These are phyloP conservation scores for Tenthredo mesomela DNA, from an alignment of 2,888 invertebrate species.

Conservation along the genomic window DNA sequence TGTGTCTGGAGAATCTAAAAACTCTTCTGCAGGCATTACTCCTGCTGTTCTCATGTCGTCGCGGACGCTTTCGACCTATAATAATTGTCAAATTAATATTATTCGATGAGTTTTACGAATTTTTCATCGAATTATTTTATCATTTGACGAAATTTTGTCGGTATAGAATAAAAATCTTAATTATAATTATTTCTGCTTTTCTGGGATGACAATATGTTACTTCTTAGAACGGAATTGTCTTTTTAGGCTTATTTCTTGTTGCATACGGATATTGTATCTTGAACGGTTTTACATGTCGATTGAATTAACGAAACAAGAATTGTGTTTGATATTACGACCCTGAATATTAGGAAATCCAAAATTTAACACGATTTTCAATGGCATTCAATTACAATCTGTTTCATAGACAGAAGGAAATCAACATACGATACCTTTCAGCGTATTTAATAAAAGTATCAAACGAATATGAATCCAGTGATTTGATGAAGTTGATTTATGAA, in stretches of 20 bases:
- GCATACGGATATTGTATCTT: background rate
- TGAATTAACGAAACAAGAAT: background rate
- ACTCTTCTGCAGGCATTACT: conserved; percentile 81
- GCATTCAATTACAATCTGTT: background rate
- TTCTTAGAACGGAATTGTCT: too few relatives aligned
- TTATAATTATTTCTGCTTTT: background rate
- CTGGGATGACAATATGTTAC: too few relatives aligned
- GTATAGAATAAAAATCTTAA: background rate
- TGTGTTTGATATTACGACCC: background rate
- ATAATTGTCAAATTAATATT: conserved; percentile 22
- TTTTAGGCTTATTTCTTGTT: background rate
- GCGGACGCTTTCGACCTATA: conserved; percentile 79
- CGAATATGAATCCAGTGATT: background rate
- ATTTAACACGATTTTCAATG: background rate
- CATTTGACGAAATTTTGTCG: background rate
- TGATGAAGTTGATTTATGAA: background rate
- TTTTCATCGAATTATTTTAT: background rate
- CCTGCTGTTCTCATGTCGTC: conserved; percentile 83
- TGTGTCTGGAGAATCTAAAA: conserved; percentile 81
- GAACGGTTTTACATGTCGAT: background rate
- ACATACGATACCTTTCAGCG: background rate
- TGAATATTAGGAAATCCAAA: background rate
- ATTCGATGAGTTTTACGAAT: background rate
- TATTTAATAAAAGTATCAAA: background rate
- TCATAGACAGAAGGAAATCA: background rate